phyloP scores from a whole-genome alignment of 2,113 vertebrate genomes.

The Collichthys lucidus region DNA sequence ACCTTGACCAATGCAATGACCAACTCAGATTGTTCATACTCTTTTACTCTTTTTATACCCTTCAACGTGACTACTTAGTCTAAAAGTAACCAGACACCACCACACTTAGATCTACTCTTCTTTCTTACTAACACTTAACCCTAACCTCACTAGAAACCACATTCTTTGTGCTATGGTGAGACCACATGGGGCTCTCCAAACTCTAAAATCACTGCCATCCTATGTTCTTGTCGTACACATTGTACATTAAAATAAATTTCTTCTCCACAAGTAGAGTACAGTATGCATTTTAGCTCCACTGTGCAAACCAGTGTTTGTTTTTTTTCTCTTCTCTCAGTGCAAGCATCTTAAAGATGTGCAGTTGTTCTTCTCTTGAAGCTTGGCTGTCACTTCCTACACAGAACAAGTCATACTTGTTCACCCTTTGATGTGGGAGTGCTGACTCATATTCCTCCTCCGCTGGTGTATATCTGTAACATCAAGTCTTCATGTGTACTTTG shows the following conservation, averaged over 20 bases:
- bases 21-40: too few relatives aligned
- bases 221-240: neutral
- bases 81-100: too few relatives aligned
- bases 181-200: neutral
- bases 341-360: slow-evolving; percentile 48
- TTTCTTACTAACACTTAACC: too few relatives aligned
- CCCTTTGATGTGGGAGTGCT: slow-evolving; percentile 74
- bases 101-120: too few relatives aligned
- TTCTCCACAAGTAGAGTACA: neutral
- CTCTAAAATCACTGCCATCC: neutral
- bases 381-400: slow-evolving; percentile 74
- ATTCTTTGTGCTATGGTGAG: too few relatives aligned
- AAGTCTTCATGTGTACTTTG: slow-evolving; percentile 45
- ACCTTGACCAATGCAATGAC: too few relatives aligned
- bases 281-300: neutral
- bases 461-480: slow-evolving; percentile 61
- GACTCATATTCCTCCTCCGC: slow-evolving; percentile 72
- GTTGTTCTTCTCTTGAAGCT: slow-evolving; percentile 53
- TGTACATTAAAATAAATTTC: neutral
- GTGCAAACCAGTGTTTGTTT: neutral
- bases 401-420: slow-evolving; percentile 68
- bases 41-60: too few relatives aligned
- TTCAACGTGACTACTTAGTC: too few relatives aligned
- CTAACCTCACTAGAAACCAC: too few relatives aligned
- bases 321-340: neutral